These are phyloP conservation scores for Aleiodes testaceus DNA, from an alignment of 2,888 invertebrate species.

Conservation along the genomic window DNA sequence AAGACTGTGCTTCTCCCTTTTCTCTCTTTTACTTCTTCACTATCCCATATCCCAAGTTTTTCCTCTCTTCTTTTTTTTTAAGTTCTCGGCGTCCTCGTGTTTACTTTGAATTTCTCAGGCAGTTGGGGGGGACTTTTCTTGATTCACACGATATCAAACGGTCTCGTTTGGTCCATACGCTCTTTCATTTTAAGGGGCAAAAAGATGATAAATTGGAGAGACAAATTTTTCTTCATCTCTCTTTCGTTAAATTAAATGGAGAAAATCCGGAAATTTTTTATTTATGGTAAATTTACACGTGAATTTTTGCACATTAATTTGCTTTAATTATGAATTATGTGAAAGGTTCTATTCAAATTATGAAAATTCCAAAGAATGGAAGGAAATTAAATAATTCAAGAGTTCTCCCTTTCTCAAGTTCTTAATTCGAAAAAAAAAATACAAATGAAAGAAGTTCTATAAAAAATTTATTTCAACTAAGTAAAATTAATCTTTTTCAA, in stretches of 20 bases:
- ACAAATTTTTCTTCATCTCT: background rate
- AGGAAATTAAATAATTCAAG: too few species aligned
- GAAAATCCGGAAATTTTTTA: background rate
- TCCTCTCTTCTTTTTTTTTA: background rate
- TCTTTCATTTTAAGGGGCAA: slow-evolving; percentile 3
- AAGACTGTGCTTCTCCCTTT: slow-evolving; percentile 57
- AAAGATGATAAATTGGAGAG: background rate
- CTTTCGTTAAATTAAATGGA: background rate
- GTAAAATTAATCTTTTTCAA: slow-evolving; percentile 23
- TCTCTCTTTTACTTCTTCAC: slow-evolving; percentile 46
- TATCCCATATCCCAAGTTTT: slow-evolving; percentile 41
- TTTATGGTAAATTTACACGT: too few species aligned
- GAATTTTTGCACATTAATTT: too few species aligned
- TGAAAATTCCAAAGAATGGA: too few species aligned
- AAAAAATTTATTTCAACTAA: slow-evolving; percentile 3
- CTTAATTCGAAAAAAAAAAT: slow-evolving; percentile 3
- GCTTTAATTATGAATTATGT: too few species aligned
- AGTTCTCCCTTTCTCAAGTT: too few species aligned
- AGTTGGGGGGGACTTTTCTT: slow-evolving; percentile 54
- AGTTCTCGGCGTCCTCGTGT: slow-evolving; percentile 38
- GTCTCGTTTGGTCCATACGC: slow-evolving; percentile 21
- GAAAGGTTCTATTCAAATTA: too few species aligned
- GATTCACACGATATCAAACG: slow-evolving; percentile 60
- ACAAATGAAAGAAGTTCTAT: too few species aligned
- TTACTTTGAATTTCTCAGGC: slow-evolving; percentile 52